phyloP scores from a whole-genome alignment of 2,888 invertebrate species.

The Spodoptera littoralis region DNA sequence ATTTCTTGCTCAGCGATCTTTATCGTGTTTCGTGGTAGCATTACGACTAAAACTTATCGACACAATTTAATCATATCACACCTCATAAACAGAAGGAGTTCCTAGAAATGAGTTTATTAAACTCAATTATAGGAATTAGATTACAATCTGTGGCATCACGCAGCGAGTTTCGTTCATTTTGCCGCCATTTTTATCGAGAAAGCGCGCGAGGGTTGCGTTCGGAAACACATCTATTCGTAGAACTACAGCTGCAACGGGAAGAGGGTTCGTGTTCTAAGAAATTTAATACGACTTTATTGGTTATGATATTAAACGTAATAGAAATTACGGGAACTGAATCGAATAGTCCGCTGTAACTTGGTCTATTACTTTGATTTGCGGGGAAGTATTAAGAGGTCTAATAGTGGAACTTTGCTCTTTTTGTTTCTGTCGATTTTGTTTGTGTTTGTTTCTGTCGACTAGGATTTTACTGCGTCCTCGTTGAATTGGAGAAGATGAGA shows the following conservation, averaged over 20 bases:
- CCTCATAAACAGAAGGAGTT: conserved; percentile 39
- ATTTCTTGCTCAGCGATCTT: conserved; percentile 50
- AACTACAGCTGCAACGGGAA: conserved; percentile 68
- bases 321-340: conserved; percentile 8
- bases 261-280: conserved; percentile 68
- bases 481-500: no score
- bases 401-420: background rate
- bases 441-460: no score
- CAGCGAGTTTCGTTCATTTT: conserved; percentile 41
- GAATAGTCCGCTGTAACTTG: conserved; percentile 1
- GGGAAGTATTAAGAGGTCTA: background rate
- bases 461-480: no score
- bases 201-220: conserved; percentile 56
- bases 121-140: conserved; percentile 48
- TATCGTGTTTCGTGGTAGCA: conserved; percentile 50
- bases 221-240: conserved; percentile 64
- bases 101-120: conserved; percentile 52
- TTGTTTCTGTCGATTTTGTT: no score
- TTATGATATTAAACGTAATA: conserved; percentile 40
- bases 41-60: conserved; percentile 34
- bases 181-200: conserved; percentile 50
- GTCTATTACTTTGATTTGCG: conserved; percentile 18
- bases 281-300: conserved; percentile 57
- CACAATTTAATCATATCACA: conserved; percentile 42
- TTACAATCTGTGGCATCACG: conserved; percentile 58